Conservation (phyloP, 2,113 vertebrate genomes). For the Pelusios castaneus region DNA sequence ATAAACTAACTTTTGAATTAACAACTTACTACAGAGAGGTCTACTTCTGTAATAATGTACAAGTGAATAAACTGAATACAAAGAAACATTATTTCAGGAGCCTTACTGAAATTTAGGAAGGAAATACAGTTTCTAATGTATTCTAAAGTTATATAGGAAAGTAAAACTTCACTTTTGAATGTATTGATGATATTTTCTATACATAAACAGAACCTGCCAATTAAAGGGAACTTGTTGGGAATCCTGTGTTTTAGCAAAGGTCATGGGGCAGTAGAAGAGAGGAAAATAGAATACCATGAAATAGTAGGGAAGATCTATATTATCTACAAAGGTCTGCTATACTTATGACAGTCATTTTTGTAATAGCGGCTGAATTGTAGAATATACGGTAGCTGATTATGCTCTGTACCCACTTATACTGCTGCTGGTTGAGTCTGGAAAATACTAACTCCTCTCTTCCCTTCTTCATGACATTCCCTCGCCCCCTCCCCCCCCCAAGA, state of each 20-base stretch:
- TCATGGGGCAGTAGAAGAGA: not conserved
- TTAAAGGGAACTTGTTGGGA: not conserved
- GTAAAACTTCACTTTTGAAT: accelerated
- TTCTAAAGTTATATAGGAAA: not conserved
- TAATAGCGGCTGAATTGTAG: too few species aligned
- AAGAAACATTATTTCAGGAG: not conserved
- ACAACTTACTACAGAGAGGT: not conserved
- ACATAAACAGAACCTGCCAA: not conserved
- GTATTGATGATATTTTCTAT: not conserved
- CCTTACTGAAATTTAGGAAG: not conserved
- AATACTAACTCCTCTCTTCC: not conserved
- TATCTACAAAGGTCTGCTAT: not conserved
- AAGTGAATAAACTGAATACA: not conserved
- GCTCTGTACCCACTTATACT: not conserved
- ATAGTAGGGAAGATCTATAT: not conserved
- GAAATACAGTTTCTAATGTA: not conserved
- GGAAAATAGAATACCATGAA: not conserved
- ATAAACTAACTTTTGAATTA: not conserved
- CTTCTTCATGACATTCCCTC: not conserved
- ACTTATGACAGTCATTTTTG: not conserved
- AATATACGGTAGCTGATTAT: too few species aligned
- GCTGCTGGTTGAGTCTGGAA: not conserved
- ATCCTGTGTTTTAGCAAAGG: not conserved
- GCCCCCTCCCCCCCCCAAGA: too few species aligned
- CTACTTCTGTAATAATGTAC: constrained; percentile 22